Evolutionary conservation across 2,797 vertebrate genomes (phyloP).

Genomic region (Macroramphosus scolopax): DNA sequence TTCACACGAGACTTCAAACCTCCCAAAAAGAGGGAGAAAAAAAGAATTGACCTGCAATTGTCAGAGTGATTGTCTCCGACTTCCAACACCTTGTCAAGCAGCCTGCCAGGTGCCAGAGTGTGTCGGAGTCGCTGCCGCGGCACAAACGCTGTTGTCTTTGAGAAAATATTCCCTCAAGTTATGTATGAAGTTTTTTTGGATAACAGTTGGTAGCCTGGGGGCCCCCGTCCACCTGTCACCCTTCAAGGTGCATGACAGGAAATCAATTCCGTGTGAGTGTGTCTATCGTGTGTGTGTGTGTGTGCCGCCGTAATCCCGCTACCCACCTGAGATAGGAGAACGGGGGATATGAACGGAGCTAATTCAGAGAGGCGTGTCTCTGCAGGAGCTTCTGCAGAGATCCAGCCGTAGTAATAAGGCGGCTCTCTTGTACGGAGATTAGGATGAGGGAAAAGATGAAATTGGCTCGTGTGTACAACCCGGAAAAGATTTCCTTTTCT

Average conservation of each 20-base stretch:
- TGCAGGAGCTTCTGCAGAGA: slow-evolving; percentile 21
- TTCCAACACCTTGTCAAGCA: no score
- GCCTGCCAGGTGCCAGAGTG: no score
- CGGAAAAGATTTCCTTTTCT: no score
- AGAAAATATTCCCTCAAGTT: no score
- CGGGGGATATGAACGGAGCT: no score
- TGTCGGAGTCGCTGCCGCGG: no score
- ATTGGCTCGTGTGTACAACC: background rate
- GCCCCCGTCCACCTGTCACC: slow-evolving; percentile 1
- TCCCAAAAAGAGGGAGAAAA: no score
- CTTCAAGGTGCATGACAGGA: slow-evolving; percentile 21
- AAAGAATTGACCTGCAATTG: no score
- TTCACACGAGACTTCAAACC: no score
- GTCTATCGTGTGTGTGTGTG: background rate
- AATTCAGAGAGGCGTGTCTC: slow-evolving; percentile 3
- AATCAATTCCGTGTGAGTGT: slow-evolving; percentile 32
- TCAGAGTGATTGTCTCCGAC: no score
- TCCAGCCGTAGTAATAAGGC: slow-evolving; percentile 21
- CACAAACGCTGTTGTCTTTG: no score
- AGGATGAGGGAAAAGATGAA: slow-evolving; percentile 1
- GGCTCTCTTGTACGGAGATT: slow-evolving; percentile 2
- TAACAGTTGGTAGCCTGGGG: slow-evolving; percentile 3
- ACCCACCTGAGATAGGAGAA: slow-evolving; percentile 11
- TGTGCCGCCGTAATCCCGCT: slow-evolving; percentile 16
- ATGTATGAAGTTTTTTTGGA: slow-evolving; percentile 7